These are phyloP conservation scores for Lissonota sp. DNA, from an alignment of 2,888 invertebrate genomes.

Conservation along the genomic window DNA sequence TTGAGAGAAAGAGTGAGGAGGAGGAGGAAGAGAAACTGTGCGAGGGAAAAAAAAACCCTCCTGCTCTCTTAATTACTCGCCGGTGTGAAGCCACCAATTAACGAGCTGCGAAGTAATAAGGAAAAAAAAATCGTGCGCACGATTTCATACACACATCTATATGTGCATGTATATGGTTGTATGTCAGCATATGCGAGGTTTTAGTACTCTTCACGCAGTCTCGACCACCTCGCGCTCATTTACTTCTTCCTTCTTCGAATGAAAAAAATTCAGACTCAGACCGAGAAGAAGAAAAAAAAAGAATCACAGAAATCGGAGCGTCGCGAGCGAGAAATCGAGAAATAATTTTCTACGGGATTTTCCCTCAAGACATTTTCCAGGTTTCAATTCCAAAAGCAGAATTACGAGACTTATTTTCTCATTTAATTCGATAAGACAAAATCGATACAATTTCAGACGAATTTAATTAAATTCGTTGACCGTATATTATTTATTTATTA, in stretches of 20 bases:
- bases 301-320: slow-evolving; percentile 7
- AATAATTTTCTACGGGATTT: slow-evolving; percentile 6
- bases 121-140: slow-evolving; percentile 22
- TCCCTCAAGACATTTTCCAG: slow-evolving; percentile 5
- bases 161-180: neutral
- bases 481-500: no score
- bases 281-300: slow-evolving; percentile 9
- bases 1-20: neutral
- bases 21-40: neutral
- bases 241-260: slow-evolving; percentile 55
- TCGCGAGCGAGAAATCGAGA: slow-evolving; percentile 1
- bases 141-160: neutral
- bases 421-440: no score
- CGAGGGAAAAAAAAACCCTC: slow-evolving; percentile 41
- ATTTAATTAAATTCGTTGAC: no score
- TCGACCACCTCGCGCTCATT: slow-evolving; percentile 59
- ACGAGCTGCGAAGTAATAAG: slow-evolving; percentile 64
- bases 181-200: slow-evolving; percentile 5
- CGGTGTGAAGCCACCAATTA: slow-evolving; percentile 67
- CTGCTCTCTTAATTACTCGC: slow-evolving; percentile 66
- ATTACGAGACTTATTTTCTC: neutral
- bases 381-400: neutral
- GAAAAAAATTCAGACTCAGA: slow-evolving; percentile 32
- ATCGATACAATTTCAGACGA: no score
- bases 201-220: slow-evolving; percentile 40